Conservation (phyloP, 2,888 invertebrate species). For the Ditula angustiorana region DNA sequence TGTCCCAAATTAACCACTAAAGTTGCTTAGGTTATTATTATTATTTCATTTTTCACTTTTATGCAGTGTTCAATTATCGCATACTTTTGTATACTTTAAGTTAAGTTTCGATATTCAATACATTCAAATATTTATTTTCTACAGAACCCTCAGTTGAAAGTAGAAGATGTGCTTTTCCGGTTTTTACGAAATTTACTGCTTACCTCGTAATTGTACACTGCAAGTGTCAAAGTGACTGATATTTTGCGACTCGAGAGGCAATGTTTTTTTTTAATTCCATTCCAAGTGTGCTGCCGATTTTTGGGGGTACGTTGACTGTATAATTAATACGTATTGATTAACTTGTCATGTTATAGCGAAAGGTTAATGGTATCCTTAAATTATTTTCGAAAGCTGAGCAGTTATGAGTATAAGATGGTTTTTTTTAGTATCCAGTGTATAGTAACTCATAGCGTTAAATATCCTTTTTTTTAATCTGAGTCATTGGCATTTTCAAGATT, state of each 20-base stretch:
- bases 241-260: background rate
- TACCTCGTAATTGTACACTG: background rate
- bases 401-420: too few relatives aligned
- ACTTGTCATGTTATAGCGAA: constrained; percentile 1
- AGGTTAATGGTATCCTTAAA: background rate
- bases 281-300: background rate
- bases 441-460: constrained; percentile 4
- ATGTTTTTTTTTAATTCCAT: background rate
- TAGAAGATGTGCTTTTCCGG: background rate
- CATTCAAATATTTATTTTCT: background rate
- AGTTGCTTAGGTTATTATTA: background rate
- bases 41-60: background rate
- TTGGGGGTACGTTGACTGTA: background rate
- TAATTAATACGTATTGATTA: constrained; percentile 2
- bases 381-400: background rate
- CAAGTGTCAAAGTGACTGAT: constrained; percentile 11
- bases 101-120: too few relatives aligned
- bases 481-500: too few relatives aligned
- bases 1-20: too few relatives aligned
- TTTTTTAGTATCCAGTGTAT: background rate
- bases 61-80: too few relatives aligned
- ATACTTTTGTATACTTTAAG: too few relatives aligned
- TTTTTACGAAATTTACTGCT: constrained; percentile 5
- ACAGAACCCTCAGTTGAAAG: background rate
- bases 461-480: too few relatives aligned